phyloP scores from a whole-genome alignment of 2,888 invertebrate species.

The Drosophila paranaensis region DNA sequence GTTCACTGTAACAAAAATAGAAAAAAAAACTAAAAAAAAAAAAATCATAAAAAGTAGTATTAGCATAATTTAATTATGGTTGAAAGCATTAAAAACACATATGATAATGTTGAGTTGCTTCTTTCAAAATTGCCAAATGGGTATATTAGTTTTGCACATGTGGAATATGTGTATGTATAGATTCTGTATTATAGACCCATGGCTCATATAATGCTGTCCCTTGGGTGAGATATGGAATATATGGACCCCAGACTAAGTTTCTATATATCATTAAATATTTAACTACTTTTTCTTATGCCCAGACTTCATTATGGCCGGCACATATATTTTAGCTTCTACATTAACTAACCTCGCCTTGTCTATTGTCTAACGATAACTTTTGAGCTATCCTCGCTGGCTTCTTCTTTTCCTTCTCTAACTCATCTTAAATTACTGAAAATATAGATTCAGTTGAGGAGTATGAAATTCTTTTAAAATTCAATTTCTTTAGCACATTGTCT shows the following conservation, averaged over 20 bases:
- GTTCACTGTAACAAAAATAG: background rate
- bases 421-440: background rate
- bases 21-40: background rate
- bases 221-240: too few relatives aligned
- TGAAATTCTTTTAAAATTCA: too few relatives aligned
- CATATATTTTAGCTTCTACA: too few relatives aligned
- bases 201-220: too few relatives aligned
- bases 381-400: too few relatives aligned
- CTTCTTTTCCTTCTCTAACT: background rate
- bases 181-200: too few relatives aligned
- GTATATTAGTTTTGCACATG: background rate
- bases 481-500: background rate
- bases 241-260: too few relatives aligned
- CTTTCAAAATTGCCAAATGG: background rate
- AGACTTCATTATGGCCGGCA: background rate
- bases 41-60: background rate
- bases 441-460: too few relatives aligned
- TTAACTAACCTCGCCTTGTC: too few relatives aligned
- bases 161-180: too few relatives aligned
- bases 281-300: background rate
- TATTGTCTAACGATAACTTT: background rate
- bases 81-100: conserved; percentile 1
- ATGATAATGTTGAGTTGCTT: background rate
- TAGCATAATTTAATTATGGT: conserved; percentile 2
- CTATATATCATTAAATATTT: too few relatives aligned